A percentile compares a stretch with the other conserved stretches of the same genome.
Evolutionary conservation across 2,888 invertebrate genomes (phyloP).

Genomic region (Sminthurides aquaticus): DNA sequence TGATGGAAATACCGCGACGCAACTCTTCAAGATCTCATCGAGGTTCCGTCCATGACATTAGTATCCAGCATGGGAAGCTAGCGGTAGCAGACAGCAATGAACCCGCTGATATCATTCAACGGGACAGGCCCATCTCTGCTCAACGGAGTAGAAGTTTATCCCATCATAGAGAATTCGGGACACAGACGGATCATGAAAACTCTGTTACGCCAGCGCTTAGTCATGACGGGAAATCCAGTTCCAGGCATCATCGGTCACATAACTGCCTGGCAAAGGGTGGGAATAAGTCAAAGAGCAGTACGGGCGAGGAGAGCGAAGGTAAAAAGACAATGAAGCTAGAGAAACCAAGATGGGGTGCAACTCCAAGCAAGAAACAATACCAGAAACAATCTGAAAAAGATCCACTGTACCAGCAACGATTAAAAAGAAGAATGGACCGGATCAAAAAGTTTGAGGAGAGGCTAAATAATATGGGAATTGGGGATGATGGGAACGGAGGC

Average conservation of each 20-base stretch:
- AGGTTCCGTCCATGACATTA: background rate
- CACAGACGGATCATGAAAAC: slow-evolving; percentile 37
- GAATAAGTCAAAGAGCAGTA: slow-evolving; percentile 6
- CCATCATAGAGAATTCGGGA: slow-evolving; percentile 35
- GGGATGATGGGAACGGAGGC: slow-evolving; percentile 8
- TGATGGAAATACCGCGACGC: slow-evolving; percentile 9
- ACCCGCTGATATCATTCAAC: background rate
- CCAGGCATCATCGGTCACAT: slow-evolving; percentile 28
- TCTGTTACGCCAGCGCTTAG: slow-evolving; percentile 45
- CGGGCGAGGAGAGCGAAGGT: slow-evolving; percentile 12
- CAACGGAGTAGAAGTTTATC: slow-evolving; percentile 22
- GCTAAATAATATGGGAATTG: background rate
- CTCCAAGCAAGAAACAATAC: slow-evolving; percentile 66
- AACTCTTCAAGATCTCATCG: background rate
- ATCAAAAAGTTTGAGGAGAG: slow-evolving; percentile 31
- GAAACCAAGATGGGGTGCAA: slow-evolving; percentile 49
- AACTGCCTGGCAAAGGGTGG: slow-evolving; percentile 23
- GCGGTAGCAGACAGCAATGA: background rate
- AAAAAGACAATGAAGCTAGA: slow-evolving; percentile 40
- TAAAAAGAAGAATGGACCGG: slow-evolving; percentile 37
- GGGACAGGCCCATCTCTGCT: background rate
- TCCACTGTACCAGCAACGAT: slow-evolving; percentile 58
- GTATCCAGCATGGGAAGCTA: background rate
- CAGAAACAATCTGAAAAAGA: slow-evolving; percentile 85
- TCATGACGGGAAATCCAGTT: slow-evolving; percentile 24